These are phyloP conservation scores for Collichthys lucidus DNA, from an alignment of 2,113 vertebrate species.

Conservation along the genomic window DNA sequence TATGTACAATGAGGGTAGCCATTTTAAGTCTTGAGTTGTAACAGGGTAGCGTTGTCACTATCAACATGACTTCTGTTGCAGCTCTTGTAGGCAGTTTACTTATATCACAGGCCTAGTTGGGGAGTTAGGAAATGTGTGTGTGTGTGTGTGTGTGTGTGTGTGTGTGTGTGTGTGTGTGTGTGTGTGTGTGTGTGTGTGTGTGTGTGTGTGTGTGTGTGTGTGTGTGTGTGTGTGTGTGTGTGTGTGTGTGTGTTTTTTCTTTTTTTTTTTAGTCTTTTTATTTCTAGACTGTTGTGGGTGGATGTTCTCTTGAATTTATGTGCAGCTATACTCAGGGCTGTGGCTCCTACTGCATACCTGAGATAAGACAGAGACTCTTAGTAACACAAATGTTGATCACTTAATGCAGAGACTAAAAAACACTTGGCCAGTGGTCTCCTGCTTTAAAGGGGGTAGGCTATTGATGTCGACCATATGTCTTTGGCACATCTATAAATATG, in stretches of 20 bases:
- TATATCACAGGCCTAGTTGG: neutral
- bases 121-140: neutral
- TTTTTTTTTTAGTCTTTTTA: neutral
- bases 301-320: slow-evolving; percentile 28
- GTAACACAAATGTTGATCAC: slow-evolving; percentile 1
- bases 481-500: slow-evolving; percentile 4
- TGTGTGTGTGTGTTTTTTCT: slow-evolving; percentile 7
- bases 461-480: slow-evolving; percentile 2
- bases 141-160: slow-evolving; percentile 6
- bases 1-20: slow-evolving; percentile 5
- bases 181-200: slow-evolving; percentile 10
- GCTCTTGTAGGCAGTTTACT: neutral
- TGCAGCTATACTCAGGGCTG: slow-evolving; percentile 31
- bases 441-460: slow-evolving; percentile 11
- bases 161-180: slow-evolving; percentile 5
- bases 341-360: slow-evolving; percentile 42
- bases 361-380: slow-evolving; percentile 50
- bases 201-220: neutral
- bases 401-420: neutral
- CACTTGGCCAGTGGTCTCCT: neutral
- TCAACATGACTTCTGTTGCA: slow-evolving; percentile 9
- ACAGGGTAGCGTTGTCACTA: slow-evolving; percentile 11
- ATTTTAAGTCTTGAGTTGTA: slow-evolving; percentile 41
- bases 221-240: slow-evolving; percentile 9
- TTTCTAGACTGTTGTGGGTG: slow-evolving; percentile 36